Conservation (phyloP, 2,797 vertebrate genomes). For the Picus viridis region DNA sequence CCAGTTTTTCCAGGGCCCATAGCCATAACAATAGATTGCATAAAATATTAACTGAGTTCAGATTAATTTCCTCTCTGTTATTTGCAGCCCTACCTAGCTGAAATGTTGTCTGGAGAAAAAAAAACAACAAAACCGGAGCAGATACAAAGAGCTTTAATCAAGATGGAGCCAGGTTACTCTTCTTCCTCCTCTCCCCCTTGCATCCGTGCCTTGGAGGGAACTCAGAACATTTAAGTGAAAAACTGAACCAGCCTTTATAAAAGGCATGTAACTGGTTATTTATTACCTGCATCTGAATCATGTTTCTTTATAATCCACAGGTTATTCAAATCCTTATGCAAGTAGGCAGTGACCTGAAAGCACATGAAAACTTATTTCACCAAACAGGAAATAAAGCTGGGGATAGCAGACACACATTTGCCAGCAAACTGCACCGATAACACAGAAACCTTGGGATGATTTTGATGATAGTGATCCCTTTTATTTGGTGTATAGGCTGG, state of each 20-base stretch:
- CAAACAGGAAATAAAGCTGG: background rate
- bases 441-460: background rate
- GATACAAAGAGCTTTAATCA: background rate
- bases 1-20: background rate
- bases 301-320: conserved; percentile 92
- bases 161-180: background rate
- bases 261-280: background rate
- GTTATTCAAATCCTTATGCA: conserved; percentile 97
- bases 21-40: background rate
- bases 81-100: background rate
- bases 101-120: conserved; percentile 6
- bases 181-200: background rate
- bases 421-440: background rate
- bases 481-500: accelerated
- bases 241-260: background rate
- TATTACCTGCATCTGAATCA: conserved; percentile 82
- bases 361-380: conserved; percentile 16
- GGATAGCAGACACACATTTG: background rate
- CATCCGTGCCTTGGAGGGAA: background rate
- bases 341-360: conserved; percentile 91
- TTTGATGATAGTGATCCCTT: background rate
- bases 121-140: background rate
- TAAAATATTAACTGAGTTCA: background rate
- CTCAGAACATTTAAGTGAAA: background rate
- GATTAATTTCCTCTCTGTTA: background rate